These are phyloP conservation scores for Hypsibius dujardini DNA, from an alignment of 1,140 invertebrate species.

Conservation along the genomic window DNA sequence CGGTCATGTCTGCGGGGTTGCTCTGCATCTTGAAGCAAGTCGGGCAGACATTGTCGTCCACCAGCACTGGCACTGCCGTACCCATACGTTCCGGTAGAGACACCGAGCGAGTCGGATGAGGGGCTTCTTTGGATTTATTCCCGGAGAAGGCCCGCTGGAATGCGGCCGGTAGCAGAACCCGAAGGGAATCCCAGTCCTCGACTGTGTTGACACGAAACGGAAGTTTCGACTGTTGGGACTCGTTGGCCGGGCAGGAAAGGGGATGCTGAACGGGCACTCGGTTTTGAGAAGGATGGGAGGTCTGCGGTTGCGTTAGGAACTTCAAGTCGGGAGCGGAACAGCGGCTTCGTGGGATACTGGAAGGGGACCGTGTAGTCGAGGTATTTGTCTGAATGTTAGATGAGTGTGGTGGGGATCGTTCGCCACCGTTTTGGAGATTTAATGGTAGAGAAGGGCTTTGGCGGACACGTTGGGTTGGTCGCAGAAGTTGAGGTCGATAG, in stretches of 20 bases:
- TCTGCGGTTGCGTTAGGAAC: neutral
- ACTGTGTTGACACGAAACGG: neutral
- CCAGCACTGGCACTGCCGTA: too few species aligned
- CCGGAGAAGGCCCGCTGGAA: neutral
- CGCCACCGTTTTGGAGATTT: too few species aligned
- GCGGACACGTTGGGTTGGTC: neutral
- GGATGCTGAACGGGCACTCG: neutral
- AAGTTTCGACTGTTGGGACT: neutral
- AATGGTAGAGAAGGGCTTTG: conserved; percentile 1
- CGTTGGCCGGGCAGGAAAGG: neutral
- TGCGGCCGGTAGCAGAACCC: neutral
- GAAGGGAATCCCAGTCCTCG: neutral
- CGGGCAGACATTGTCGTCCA: neutral
- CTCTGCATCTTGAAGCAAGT: neutral
- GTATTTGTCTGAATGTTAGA: neutral
- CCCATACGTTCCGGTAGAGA: too few species aligned
- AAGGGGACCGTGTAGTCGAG: neutral
- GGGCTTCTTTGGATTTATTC: conserved; percentile 10
- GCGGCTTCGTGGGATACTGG: neutral
- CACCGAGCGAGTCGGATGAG: too few species aligned
- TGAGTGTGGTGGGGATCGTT: neutral
- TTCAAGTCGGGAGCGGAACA: conserved; percentile 5
- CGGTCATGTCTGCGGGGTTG: neutral
- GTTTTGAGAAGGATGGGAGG: neutral
- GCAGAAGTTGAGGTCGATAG: neutral